Evolutionary conservation across 2,888 invertebrate species (phyloP).

Genomic region (Agonopterix alstromeriana): DNA sequence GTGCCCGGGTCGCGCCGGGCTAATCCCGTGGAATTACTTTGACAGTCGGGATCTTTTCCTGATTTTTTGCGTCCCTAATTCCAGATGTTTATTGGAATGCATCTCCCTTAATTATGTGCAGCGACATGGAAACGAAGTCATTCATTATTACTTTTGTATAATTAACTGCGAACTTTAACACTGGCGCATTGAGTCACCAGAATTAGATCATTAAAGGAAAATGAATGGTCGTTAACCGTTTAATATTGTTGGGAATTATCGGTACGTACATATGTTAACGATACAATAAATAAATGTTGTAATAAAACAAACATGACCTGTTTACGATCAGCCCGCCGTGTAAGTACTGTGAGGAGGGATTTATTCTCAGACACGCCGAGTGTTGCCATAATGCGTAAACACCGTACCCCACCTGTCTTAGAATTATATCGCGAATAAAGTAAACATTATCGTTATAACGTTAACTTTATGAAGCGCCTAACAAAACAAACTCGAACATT

Average conservation of each 20-base stretch:
- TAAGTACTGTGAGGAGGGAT: constrained; percentile 41
- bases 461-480: constrained; percentile 25
- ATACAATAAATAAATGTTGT: constrained; percentile 31
- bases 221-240: not conserved
- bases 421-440: constrained; percentile 38
- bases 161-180: constrained; percentile 14
- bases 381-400: constrained; percentile 28
- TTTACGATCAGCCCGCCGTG: constrained; percentile 33
- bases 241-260: constrained; percentile 17
- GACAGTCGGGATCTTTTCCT: constrained; percentile 66
- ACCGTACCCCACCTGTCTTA: constrained; percentile 43
- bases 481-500: constrained; percentile 25
- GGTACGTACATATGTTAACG: constrained; percentile 25
- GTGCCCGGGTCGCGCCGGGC: constrained; percentile 34
- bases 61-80: constrained; percentile 54
- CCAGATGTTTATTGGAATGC: constrained; percentile 62
- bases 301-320: constrained; percentile 49
- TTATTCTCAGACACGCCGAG: constrained; percentile 33
- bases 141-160: constrained; percentile 20
- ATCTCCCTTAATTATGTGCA: constrained; percentile 60
- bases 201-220: not conserved
- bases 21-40: constrained; percentile 66
- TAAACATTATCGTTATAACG: constrained; percentile 19
- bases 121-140: constrained; percentile 48
- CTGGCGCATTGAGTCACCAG: not conserved